phyloP scores from a whole-genome alignment of 2,888 invertebrate genomes.

The Cinara cedri region DNA sequence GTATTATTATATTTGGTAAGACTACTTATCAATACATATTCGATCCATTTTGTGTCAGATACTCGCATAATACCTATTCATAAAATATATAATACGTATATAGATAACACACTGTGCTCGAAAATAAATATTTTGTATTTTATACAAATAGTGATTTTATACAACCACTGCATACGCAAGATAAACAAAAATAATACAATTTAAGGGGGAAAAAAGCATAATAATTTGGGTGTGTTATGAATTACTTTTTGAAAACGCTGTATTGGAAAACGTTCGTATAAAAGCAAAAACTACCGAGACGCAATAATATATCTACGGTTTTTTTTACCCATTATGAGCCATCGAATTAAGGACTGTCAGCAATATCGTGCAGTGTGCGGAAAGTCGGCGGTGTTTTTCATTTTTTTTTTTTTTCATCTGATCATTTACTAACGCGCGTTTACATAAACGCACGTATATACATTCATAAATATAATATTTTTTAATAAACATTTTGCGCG shows the following conservation, averaged over 20 bases:
- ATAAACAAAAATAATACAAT: too few relatives aligned
- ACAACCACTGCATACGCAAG: not conserved
- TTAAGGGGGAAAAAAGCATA: not conserved
- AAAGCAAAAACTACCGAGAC: not conserved
- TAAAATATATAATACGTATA: not conserved
- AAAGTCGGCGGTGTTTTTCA: conserved; percentile 5
- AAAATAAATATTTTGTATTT: conserved; percentile 6
- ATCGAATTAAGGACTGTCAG: conserved; percentile 8
- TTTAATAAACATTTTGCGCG: conserved; percentile 23
- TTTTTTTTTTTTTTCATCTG: not conserved
- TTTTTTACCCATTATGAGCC: not conserved
- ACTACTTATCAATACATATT: too few relatives aligned
- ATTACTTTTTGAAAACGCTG: conserved; percentile 32
- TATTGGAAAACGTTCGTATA: not conserved
- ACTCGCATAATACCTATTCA: not conserved
- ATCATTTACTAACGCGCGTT: conserved; percentile 5
- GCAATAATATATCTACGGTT: not conserved
- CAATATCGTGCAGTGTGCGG: conserved; percentile 8
- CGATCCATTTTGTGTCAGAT: conserved; percentile 4
- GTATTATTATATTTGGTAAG: too few relatives aligned
- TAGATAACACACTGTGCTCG: not conserved
- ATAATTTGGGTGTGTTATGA: conserved; percentile 15
- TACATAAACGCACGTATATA: not conserved
- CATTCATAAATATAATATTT: conserved; percentile 17
- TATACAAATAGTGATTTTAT: not conserved